phyloP scores from a whole-genome alignment of 1,140 invertebrate species.

The Popillia japonica region DNA sequence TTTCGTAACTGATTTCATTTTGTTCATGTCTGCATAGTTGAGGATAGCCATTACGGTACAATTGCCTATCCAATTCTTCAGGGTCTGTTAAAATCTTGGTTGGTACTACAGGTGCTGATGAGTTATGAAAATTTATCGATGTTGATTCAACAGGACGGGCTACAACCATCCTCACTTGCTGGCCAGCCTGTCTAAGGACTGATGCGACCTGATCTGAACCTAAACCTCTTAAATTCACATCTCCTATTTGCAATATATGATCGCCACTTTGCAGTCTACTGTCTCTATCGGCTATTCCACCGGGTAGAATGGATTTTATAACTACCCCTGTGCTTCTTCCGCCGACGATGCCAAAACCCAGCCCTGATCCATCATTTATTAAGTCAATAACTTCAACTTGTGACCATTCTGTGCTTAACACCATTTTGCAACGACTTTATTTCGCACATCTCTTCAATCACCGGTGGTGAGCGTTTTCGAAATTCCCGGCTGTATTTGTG shows the following conservation, averaged over 20 bases:
- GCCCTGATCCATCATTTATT: constrained; percentile 81
- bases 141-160: constrained; percentile 84
- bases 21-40: constrained; percentile 39
- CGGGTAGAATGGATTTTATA: constrained; percentile 92
- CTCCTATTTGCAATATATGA: constrained; percentile 93
- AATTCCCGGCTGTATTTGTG: background rate
- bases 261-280: constrained; percentile 89
- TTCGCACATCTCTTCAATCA: constrained; percentile 36
- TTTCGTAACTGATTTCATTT: constrained; percentile 7
- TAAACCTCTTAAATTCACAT: constrained; percentile 90
- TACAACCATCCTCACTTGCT: constrained; percentile 87
- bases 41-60: constrained; percentile 74
- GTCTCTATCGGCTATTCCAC: constrained; percentile 91
- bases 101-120: constrained; percentile 79
- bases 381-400: constrained; percentile 92
- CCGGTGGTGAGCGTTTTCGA: background rate
- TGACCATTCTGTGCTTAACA: constrained; percentile 89
- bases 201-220: constrained; percentile 93
- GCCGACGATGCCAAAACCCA: constrained; percentile 92
- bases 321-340: constrained; percentile 96
- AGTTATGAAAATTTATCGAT: constrained; percentile 70
- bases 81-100: constrained; percentile 83
- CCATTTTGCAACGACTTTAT: constrained; percentile 63
- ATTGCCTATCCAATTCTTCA: constrained; percentile 80
- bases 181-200: constrained; percentile 87